Base-by-base conservation (phyloP, 2,797 vertebrate species). In the Myotis pilosus region DNA sequence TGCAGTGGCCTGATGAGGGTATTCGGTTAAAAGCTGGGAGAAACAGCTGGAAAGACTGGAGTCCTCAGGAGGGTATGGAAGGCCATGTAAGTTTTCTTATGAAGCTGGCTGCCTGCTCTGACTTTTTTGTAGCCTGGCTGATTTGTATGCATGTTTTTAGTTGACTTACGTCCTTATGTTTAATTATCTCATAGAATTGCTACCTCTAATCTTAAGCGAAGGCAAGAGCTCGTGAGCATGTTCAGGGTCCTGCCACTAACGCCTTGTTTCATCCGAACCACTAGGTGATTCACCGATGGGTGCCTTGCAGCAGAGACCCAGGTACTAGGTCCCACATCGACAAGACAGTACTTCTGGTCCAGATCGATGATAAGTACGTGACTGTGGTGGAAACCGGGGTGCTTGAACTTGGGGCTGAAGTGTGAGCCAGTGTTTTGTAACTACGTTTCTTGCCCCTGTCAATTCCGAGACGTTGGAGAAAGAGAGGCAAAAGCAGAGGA, bases 271-370 rank as follows among this genome's bases (percentile, higher is more conserved):
- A 51, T 90, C 91, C 94, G 7, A 3, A 80, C 9, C 33, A 15
- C 44, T 94, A 99, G 99, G 99, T 99, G 99, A 99, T 99, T 99
- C 99, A 99, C 99, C 99, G 99, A 98, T 99, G 99, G 99, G 99
- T 99, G 99, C 99, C 99, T 99, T 99, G 99, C 99, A 99, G 99
- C 98, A 99, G 99, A 98, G 99, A 99, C 98, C 99, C 99, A 97
- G 98, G 99, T 98, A 99, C 98, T 98, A 99, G 99, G 97, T 99
- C 99, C 98, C 99, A 99, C 98, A 99, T 99, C 97, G 99, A 99
- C 98, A 99, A 99, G 98, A 99, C 99, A 98, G 99, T 99, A 98
- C 99, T 99, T 98, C 99, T 99, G 98, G 99, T 99, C 98, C 99
- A 99, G 98, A 99, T 99, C 97, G 99, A 99, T 96, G 99, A 99